phyloP scores from a whole-genome alignment of 2,113 vertebrate genomes.

The Prietella phreatophila region DNA sequence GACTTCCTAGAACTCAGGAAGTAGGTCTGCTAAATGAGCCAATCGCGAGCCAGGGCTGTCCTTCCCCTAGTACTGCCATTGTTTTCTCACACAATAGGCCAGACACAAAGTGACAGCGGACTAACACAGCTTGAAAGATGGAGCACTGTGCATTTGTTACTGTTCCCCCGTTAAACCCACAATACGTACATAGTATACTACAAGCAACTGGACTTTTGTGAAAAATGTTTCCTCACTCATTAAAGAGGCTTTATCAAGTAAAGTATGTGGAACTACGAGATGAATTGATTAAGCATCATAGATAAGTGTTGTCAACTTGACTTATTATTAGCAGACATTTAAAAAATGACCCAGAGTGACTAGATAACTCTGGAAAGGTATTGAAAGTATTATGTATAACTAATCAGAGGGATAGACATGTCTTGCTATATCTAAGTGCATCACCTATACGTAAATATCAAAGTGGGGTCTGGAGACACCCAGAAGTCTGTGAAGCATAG shows the following conservation, averaged over 20 bases:
- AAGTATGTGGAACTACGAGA: not conserved
- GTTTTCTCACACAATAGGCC: slow-evolving; percentile 77
- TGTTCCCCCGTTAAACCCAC: not conserved
- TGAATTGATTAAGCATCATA: not conserved
- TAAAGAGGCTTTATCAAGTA: not conserved
- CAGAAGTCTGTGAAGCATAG: not conserved
- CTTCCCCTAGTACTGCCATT: slow-evolving; percentile 75
- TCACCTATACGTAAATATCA: not conserved
- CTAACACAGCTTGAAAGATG: slow-evolving; percentile 41
- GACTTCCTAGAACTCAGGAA: slow-evolving; percentile 80
- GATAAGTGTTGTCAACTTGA: not conserved
- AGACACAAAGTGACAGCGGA: slow-evolving; percentile 67
- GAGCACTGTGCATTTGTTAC: slow-evolving; percentile 38
- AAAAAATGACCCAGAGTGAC: not conserved
- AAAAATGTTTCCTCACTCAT: not conserved
- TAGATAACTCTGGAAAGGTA: not conserved
- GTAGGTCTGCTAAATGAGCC: slow-evolving; percentile 63
- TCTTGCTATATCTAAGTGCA: not conserved
- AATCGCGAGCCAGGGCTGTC: slow-evolving; percentile 70
- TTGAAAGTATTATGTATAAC: not conserved
- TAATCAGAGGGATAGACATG: not conserved
- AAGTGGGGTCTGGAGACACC: not conserved
- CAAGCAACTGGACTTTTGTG: not conserved
- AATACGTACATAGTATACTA: not conserved
- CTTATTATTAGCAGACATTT: not conserved